Evolutionary conservation across 2,113 vertebrate species (phyloP), one percentile per base, ranked within the genome.

Genomic region (Bostrychus sinensis): DNA sequence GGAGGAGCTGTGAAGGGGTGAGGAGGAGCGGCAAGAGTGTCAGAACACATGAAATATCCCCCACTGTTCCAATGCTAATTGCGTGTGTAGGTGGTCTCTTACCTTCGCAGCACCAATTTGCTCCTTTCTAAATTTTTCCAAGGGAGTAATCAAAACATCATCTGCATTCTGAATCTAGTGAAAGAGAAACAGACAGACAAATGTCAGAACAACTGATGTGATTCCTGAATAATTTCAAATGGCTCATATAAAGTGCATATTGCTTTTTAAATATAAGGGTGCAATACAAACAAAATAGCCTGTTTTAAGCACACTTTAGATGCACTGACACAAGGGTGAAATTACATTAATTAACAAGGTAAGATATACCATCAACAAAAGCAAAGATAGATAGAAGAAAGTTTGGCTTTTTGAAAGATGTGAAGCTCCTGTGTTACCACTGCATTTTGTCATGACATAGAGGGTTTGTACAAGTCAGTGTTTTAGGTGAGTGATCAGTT

Each of bases 91-190:
- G 72, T 34, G 50, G 54, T 67, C 43, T 94, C 95, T 94, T 94
- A 98, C 97, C 92, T 98, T 99, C 16, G 96, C 95, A n/a, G 94
- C 96, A 17, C 95, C 97, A 19, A 98, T 98, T 90, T 99, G 97
- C 67, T 98, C 96, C 87, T 96, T 98, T 7, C 97, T 93, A 79
- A 99, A 99, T 72, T 94, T 97, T 89, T 99, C 97, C 91, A 99
- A 83, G 0, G 96, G 96, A 4, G 95, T 94, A 89, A 99, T 99
- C 90, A 98, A 87, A 66, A 98, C 96, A 75, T 99, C 96, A 58
- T 98, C 96, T 19, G 97, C 97, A 38, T 98, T 98, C 89, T 99
- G 97, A 86, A 99, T 96, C 96, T 99, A 91, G 74, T 70, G 34
- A 56, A 38, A 10, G 48, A 65, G 72, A 67, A 51, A 0, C 5